Conservation (phyloP, 2,797 vertebrate species). For the Microctenopoma steveboyesi region DNA sequence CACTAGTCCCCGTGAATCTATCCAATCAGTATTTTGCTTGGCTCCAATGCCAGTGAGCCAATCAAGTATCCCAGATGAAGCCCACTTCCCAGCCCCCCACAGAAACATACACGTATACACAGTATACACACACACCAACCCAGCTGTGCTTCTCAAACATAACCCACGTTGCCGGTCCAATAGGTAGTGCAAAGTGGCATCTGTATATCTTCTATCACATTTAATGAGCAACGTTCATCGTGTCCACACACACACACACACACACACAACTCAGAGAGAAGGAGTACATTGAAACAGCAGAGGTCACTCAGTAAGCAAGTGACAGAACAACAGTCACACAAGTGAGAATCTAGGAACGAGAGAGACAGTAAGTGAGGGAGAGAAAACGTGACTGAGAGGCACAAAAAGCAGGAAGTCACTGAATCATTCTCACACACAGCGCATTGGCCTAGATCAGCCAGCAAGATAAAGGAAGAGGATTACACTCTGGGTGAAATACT, state of each 20-base stretch:
- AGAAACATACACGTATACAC: conserved; percentile 47
- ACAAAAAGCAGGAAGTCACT: conserved; percentile 61
- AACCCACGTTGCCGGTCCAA: conserved; percentile 67
- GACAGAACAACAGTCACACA: conserved; percentile 41
- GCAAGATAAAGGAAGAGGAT: conserved; percentile 76
- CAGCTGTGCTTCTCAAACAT: conserved; percentile 78
- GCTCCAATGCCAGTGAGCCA: conserved; percentile 64
- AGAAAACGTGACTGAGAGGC: conserved; percentile 57
- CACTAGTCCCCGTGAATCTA: conserved; percentile 59
- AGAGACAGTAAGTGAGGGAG: conserved; percentile 29
- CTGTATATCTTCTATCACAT: conserved; percentile 29
- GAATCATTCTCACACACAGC: conserved; percentile 71
- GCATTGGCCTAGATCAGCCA: conserved; percentile 74
- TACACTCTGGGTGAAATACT: conserved; percentile 68
- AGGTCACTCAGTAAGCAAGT: conserved; percentile 33
- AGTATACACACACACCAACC: conserved; percentile 55
- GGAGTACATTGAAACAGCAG: conserved; percentile 15
- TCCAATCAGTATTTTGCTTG: conserved; percentile 69
- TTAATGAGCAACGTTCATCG: conserved; percentile 17
- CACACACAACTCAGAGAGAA: conserved; percentile 10
- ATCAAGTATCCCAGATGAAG: conserved; percentile 67
- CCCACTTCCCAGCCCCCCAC: conserved; percentile 39
- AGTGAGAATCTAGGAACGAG: conserved; percentile 44
- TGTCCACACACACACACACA: conserved; percentile 7
- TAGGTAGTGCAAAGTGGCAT: conserved; percentile 44